Percentiles rank a stretch among this genome's conserved stretches.
These are phyloP conservation scores for Catocala sponsa DNA, from an alignment of 2,888 invertebrate species.

Conservation along the genomic window DNA sequence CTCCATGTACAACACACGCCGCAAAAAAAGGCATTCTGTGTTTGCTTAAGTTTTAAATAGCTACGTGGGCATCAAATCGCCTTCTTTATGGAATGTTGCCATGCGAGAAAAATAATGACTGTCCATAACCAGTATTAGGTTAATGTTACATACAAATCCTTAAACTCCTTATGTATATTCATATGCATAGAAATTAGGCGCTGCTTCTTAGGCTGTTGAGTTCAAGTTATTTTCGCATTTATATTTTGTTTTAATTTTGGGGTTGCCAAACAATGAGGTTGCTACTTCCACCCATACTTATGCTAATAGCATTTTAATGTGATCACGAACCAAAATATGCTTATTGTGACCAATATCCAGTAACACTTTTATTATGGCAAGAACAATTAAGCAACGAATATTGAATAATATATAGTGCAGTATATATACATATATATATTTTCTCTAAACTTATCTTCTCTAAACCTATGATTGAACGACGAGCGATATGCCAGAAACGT, in stretches of 20 bases:
- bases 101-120: constrained; percentile 44
- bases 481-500: too few relatives aligned
- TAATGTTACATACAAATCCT: constrained; percentile 36
- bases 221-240: constrained; percentile 4
- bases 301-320: constrained; percentile 11
- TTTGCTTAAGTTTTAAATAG: constrained; percentile 23
- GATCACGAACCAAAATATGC: constrained; percentile 5
- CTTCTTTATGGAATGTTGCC: constrained; percentile 42
- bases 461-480: too few relatives aligned
- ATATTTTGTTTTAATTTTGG: background rate
- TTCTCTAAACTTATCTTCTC: too few relatives aligned
- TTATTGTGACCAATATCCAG: constrained; percentile 1
- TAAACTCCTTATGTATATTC: constrained; percentile 25
- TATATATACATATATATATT: too few relatives aligned
- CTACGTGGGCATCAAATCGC: constrained; percentile 44
- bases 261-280: background rate
- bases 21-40: constrained; percentile 16
- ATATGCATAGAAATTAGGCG: constrained; percentile 30
- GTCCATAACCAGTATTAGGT: constrained; percentile 37
- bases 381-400: too few relatives aligned
- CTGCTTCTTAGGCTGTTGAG: constrained; percentile 13
- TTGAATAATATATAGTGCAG: too few relatives aligned
- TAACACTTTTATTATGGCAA: too few relatives aligned
- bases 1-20: constrained; percentile 10
- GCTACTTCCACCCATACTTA: background rate